Evolutionary conservation across 2,888 invertebrate genomes (phyloP).

Genomic region (Drosophila paranaensis): DNA sequence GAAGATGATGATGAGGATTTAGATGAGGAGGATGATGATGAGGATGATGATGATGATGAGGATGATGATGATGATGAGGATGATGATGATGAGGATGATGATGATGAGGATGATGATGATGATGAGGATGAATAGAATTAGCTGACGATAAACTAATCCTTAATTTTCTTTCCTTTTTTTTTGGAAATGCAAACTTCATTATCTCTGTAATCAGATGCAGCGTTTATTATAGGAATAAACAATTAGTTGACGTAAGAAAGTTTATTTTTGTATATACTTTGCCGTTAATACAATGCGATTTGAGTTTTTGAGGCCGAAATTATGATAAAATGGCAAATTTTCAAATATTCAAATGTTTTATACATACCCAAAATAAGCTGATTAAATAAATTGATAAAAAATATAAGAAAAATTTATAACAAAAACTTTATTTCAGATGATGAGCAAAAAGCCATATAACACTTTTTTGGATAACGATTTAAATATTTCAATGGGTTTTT

Average conservation of each 20-base stretch:
- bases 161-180: conserved; percentile 25
- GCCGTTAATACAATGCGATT: not conserved
- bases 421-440: not conserved
- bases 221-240: conserved; percentile 47
- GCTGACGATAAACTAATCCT: conserved; percentile 16
- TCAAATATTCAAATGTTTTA: not conserved
- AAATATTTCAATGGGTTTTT: too few species aligned
- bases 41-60: not conserved
- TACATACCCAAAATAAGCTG: not conserved
- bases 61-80: not conserved
- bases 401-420: not conserved
- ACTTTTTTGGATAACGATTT: too few species aligned
- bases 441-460: too few species aligned
- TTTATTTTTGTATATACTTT: not conserved
- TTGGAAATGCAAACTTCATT: conserved; percentile 29
- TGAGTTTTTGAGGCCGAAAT: not conserved
- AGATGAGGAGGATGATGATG: fast-evolving
- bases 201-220: conserved; percentile 27
- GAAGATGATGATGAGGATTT: conserved; percentile 37
- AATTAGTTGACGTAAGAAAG: not conserved
- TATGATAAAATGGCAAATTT: not conserved
- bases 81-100: not conserved
- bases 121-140: conserved; percentile 52
- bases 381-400: not conserved
- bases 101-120: conserved; percentile 24